Evolutionary conservation across 2,888 invertebrate genomes (phyloP).

Genomic region (Theretra japonica): DNA sequence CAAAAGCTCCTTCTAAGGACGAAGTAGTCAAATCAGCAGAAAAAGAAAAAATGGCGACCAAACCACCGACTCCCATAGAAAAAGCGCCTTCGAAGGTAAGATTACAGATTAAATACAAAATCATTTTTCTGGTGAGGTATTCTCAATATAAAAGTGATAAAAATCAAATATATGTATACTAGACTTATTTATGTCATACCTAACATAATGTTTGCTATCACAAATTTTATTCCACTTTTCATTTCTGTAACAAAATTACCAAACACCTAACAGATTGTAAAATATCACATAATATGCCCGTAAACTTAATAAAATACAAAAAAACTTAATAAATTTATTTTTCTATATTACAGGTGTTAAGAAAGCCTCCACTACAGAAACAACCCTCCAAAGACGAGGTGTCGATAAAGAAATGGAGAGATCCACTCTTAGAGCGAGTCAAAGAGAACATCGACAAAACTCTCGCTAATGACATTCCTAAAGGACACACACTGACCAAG

Average conservation of each 20-base stretch:
- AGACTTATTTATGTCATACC: no score
- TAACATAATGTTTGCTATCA: no score
- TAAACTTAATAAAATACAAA: no score
- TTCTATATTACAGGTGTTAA: constrained; percentile 42
- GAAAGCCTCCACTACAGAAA: constrained; percentile 77
- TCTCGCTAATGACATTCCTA: constrained; percentile 76
- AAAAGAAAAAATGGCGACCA: constrained; percentile 76
- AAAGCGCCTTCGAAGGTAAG: constrained; percentile 74
- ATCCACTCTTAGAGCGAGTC: constrained; percentile 79
- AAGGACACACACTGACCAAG: constrained; percentile 81
- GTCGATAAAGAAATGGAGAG: constrained; percentile 80
- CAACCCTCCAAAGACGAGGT: constrained; percentile 79
- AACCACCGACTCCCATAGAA: constrained; percentile 73
- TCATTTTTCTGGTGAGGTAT: not conserved
- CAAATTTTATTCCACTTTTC: no score
- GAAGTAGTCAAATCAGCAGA: constrained; percentile 59
- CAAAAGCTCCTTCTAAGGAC: constrained; percentile 50
- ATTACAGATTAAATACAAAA: not conserved
- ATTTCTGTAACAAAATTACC: no score
- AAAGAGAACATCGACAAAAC: constrained; percentile 83
- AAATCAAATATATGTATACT: no score
- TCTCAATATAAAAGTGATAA: no score
- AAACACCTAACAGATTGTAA: no score
- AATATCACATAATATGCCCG: no score
- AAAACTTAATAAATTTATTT: no score